Evolutionary conservation across 2,797 vertebrate genomes (phyloP), one percentile per base, ranked within the genome.

Genomic region (Gobio occitaniae): DNA sequence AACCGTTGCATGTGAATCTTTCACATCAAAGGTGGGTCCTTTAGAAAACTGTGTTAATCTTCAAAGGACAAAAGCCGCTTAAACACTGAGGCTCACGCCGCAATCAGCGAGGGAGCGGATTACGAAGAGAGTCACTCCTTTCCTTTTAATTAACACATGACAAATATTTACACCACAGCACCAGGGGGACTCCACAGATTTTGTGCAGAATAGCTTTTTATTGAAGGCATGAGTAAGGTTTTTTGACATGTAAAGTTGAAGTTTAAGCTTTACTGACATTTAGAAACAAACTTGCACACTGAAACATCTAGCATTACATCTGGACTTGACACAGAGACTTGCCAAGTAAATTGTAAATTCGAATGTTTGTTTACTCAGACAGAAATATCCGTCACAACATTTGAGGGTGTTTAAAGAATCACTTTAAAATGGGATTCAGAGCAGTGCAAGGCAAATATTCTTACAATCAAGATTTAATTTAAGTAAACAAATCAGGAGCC

Each of bases 31-130:
- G 10, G 36, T 87, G 61, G 44, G 75, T 59, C 50, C 84, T 86
- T 71, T 84, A 66, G 63, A 86, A 65, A 84, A 85, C 65, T 41
- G 21, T 1, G 65, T 80, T 78, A 54, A 63, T 89, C 87, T 87
- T 85, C 77, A 88, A 87, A 89, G 86, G 84, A 89, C 83, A 82
- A 76, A 86, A 76, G 78, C 79, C 65, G 72, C 83, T 87, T 36
- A 44, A 77, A 59, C 65, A 82, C 65, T 71, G 75, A 47, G 29
- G 80, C 78, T 77, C 69, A 68, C 50, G 56, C n/a, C 1, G 61
- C 36, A 80, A 13, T 65, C 63, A 25, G 5, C n/a, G 32, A 69
- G 47, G 72, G 71, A 80, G 56, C 25, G 29, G 78, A 80, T 77
- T 75, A 76, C 38, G 52, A 44, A 63, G 48, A 61, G 25, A n/a